Evolutionary conservation across 2,113 vertebrate genomes (phyloP), one percentile per base, ranked within the genome.

Genomic region (Hypocryptadius cinnamomeus): DNA sequence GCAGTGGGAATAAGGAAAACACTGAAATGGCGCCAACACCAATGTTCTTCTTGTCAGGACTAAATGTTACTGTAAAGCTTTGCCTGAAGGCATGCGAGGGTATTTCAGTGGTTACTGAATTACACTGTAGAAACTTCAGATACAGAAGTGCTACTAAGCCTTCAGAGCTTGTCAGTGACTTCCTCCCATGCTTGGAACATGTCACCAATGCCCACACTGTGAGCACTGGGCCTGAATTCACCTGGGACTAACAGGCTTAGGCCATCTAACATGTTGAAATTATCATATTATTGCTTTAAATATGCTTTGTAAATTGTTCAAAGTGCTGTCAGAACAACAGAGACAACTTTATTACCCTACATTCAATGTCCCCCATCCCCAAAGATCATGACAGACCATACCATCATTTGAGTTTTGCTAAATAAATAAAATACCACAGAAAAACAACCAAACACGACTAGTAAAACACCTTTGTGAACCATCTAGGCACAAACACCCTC

Each of bases 1-100:
- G 77, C 83, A 61, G 76, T 39, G 45, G 78, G 42, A 90, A 63
- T 80, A 70, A 90, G 48, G 63, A 65, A 82, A 79, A 64, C 63
- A 37, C 76, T 79, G 66, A 87, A 79, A 70, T 25, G 18, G 42
- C 39, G 83, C 86, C 89, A 93, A 61, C 28, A 35, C 47, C 61
- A 25, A 4, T 31, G 59, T 79, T 93, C 9, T 74, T 83, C 48
- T 21, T 59, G 66, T 87, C 15, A 60, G 61, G 50, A 85, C 22
- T 42, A 59, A 63, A 25, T 27, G 54, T 69, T 82, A 42, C 77
- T 83, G 47, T 51, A 70, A 83, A 90, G 65, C 56, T 80, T 69
- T 59, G 86, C 80, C 65, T 51, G 20, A 13, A 73, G 64, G 86
- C 11, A 1, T 15, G 50, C 1, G 3, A 45, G 60, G 18, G 4